Conservation (phyloP, 2,113 vertebrate genomes). For the Otus sunia region DNA sequence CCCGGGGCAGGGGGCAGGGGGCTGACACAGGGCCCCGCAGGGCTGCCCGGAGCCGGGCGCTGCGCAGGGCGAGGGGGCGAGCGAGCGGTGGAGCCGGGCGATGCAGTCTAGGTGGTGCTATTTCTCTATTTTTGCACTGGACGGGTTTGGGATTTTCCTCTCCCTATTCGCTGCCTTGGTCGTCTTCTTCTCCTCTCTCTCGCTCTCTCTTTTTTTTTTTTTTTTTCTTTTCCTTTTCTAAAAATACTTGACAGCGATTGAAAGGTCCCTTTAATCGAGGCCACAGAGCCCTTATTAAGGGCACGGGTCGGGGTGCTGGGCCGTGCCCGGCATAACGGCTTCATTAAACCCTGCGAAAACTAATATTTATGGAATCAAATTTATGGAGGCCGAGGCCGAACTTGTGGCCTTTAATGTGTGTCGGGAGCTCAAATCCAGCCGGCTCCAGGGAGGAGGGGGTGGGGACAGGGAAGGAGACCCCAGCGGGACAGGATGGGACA, state of each 20-base stretch:
- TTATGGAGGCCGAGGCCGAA: slow-evolving; percentile 74
- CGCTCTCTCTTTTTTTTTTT: slow-evolving; percentile 38
- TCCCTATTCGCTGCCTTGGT: slow-evolving; percentile 58
- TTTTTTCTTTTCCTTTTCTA: slow-evolving; percentile 76
- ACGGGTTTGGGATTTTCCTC: slow-evolving; percentile 53
- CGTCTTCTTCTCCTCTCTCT: slow-evolving; percentile 65
- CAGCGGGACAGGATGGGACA: slow-evolving; percentile 19
- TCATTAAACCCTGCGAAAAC: slow-evolving; percentile 81
- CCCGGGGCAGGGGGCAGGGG: background rate
- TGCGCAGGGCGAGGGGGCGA: background rate
- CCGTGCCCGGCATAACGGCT: slow-evolving; percentile 75
- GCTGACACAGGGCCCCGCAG: background rate
- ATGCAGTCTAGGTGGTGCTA: slow-evolving; percentile 79
- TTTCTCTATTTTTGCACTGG: slow-evolving; percentile 75
- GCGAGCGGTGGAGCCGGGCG: background rate
- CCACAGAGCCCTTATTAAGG: slow-evolving; percentile 75
- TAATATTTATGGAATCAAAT: slow-evolving; percentile 83
- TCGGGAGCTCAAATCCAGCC: slow-evolving; percentile 58
- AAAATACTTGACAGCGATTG: slow-evolving; percentile 85
- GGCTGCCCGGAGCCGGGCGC: background rate
- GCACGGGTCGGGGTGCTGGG: slow-evolving; percentile 78
- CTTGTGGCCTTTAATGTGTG: slow-evolving; percentile 68
- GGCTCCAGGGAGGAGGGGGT: slow-evolving; percentile 61
- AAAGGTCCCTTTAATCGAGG: slow-evolving; percentile 80
- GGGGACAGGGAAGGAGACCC: slow-evolving; percentile 58